Evolutionary conservation across 2,113 vertebrate genomes (phyloP), one percentile per base, ranked within the genome.

Genomic region (Phalacrocorax aristotelis): DNA sequence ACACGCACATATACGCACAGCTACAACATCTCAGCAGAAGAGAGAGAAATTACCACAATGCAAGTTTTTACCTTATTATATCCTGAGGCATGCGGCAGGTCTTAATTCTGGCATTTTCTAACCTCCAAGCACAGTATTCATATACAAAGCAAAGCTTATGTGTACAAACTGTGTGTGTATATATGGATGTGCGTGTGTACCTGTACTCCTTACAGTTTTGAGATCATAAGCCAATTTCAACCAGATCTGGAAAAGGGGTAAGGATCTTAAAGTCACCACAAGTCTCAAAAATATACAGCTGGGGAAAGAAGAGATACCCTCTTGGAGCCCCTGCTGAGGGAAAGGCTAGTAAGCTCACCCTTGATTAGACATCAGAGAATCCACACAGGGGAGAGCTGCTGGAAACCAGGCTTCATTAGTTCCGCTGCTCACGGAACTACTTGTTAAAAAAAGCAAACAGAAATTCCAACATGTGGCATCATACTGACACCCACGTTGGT

Each of bases 301-400:
- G 51, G 65, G 69, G 77, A 92, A 97, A 94, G 87, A 87, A 93
- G 82, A 93, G 80, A 96, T 61, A 91, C 94, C 83, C 93, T 94
- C 61, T 69, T 69, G 51, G 89, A 96, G 83, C 76, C 76, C 80
- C 80, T 92, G 64, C 78, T 87, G 82, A 96, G 87, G 84, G 92
- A 96, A 97, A 95, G 95, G 87, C 92, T 93, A 91, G 78, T 87
- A 91, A 96, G 95, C 95, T 95, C 95, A 97, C 95, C 96, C 95
- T 96, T 96, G 96, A 91, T 95, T 93, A 97, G 96, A 91, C 96
- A 97, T 97, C 96, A 97, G 95, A 96, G 96, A 96, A 97, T 97
- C 95, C 95, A 96, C 96, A 96, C 95, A 93, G 96, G 95, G 95
- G 96, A 96, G 95, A 91, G 96, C 70, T 87, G 87, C 96, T 94